Evolutionary conservation across 2,888 invertebrate species (phyloP).

Genomic region (Serripes groenlandicus): DNA sequence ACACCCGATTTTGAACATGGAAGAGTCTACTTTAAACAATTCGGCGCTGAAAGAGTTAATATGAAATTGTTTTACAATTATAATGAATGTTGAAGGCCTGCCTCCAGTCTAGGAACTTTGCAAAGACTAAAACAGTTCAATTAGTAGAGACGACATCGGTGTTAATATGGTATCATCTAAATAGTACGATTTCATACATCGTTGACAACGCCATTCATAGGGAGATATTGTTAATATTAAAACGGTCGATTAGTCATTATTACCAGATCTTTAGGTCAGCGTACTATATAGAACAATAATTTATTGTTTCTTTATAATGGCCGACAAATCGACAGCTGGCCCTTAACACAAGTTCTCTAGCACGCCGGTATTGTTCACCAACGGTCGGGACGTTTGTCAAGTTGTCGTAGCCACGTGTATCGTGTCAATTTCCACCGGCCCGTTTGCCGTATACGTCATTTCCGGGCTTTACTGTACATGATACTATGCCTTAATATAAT

Average conservation of each 20-base stretch:
- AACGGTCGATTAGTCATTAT: constrained; percentile 22
- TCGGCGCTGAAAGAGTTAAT: too few relatives aligned
- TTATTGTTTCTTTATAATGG: constrained; percentile 17
- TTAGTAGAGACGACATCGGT: too few relatives aligned
- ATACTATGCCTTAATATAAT: background rate
- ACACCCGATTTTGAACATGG: too few relatives aligned
- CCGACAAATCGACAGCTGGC: constrained; percentile 16
- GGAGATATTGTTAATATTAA: background rate
- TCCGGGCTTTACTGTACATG: too few relatives aligned
- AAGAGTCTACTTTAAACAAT: too few relatives aligned
- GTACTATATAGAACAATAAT: constrained; percentile 7
- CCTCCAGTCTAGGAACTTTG: too few relatives aligned
- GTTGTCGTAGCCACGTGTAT: background rate
- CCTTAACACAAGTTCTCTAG: constrained; percentile 9
- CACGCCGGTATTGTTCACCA: background rate
- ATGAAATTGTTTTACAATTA: too few relatives aligned
- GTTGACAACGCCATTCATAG: background rate
- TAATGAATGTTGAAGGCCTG: too few relatives aligned
- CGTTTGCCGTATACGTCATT: background rate
- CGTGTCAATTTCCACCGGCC: constrained; percentile 7
- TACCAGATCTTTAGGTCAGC: constrained; percentile 13
- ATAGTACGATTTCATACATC: too few relatives aligned
- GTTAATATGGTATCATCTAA: too few relatives aligned
- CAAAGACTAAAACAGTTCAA: too few relatives aligned
- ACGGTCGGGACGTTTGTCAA: background rate